Evolutionary conservation across 2,888 invertebrate genomes (phyloP).

Genomic region (Gibbula magus): DNA sequence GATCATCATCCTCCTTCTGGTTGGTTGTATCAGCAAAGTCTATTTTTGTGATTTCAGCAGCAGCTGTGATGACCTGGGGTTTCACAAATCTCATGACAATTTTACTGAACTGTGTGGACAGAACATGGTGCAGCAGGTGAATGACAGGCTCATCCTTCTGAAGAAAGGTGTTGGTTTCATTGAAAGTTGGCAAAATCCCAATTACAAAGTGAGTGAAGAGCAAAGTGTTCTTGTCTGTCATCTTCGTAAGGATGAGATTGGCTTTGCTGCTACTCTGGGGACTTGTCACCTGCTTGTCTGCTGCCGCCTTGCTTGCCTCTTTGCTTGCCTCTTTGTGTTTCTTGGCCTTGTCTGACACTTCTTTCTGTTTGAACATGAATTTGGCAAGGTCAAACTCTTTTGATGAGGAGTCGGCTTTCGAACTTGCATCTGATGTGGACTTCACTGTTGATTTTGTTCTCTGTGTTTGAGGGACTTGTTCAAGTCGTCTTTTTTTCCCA

Average conservation of each 20-base stretch:
- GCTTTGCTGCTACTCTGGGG: background rate
- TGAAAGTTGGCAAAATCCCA: constrained; percentile 15
- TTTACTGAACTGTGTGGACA: background rate
- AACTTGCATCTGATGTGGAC: too few species aligned
- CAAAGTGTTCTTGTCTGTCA: background rate
- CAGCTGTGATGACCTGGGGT: constrained; percentile 18
- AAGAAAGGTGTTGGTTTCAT: constrained; percentile 17
- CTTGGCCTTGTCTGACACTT: too few species aligned
- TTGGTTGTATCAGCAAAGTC: background rate
- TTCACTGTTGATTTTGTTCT: too few species aligned
- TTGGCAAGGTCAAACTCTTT: too few species aligned
- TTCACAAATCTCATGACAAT: constrained; percentile 25
- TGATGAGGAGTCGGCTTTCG: too few species aligned
- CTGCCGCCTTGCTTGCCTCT: too few species aligned
- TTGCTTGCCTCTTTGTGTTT: too few species aligned
- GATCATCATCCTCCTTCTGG: background rate
- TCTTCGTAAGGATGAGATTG: background rate
- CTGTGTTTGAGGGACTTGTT: too few species aligned
- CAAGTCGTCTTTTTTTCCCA: too few species aligned
- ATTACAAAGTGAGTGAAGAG: constrained; percentile 1
- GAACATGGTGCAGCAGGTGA: background rate
- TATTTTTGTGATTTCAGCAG: too few species aligned
- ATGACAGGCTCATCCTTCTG: constrained; percentile 20
- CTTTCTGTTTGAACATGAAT: too few species aligned
- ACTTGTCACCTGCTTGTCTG: too few species aligned